Percentiles rank a stretch among this genome's conserved stretches.
Conservation (phyloP, 2,888 invertebrate genomes). For the Agonopterix arenella region DNA sequence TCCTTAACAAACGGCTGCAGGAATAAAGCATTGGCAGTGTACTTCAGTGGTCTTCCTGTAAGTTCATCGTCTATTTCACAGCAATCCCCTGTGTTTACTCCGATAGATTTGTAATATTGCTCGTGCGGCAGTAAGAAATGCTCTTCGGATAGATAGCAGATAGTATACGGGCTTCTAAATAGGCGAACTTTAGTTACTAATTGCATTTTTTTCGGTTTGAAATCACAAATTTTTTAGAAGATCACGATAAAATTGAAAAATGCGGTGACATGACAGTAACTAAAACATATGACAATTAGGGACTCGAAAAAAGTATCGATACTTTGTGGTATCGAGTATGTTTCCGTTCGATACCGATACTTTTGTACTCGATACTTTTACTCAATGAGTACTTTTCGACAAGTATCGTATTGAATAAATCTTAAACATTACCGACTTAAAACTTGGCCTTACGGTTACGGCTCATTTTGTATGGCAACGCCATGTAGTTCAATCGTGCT, state of each 20-base stretch:
- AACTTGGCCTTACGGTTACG: too few relatives aligned
- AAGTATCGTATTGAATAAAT: too few relatives aligned
- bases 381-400: too few relatives aligned
- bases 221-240: background rate
- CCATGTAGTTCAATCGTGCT: too few relatives aligned
- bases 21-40: conserved; percentile 43
- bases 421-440: too few relatives aligned
- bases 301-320: too few relatives aligned
- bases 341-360: too few relatives aligned
- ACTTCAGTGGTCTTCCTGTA: conserved; percentile 27
- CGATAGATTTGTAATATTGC: conserved; percentile 36
- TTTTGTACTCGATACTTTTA: too few relatives aligned
- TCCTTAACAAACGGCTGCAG: conserved; percentile 52
- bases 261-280: background rate
- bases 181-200: conserved; percentile 45
- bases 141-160: conserved; percentile 46
- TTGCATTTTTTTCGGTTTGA: conserved; percentile 32
- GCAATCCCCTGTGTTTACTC: conserved; percentile 35
- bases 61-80: conserved; percentile 24
- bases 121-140: conserved; percentile 36
- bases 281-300: too few relatives aligned
- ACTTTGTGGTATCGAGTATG: too few relatives aligned
- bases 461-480: too few relatives aligned
- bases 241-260: background rate
- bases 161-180: conserved; percentile 43